phyloP scores from a whole-genome alignment of 2,113 vertebrate genomes.

The Labeo rohita region DNA sequence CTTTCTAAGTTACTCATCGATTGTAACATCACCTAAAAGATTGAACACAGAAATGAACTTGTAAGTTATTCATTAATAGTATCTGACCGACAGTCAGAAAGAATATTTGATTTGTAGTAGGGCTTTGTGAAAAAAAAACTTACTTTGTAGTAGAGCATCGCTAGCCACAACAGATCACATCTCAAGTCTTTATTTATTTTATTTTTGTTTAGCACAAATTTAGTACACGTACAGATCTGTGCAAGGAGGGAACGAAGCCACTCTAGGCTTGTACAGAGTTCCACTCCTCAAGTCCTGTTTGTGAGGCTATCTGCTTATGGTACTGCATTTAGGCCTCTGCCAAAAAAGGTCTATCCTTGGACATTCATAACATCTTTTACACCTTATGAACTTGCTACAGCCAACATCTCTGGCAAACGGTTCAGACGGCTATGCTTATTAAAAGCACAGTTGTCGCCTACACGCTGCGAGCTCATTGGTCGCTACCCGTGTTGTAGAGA shows the following conservation, averaged over 20 bases:
- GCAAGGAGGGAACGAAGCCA: no score
- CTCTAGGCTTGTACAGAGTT: no score
- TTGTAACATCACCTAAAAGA: slow-evolving; percentile 36
- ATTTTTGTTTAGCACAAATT: no score
- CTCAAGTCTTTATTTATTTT: neutral
- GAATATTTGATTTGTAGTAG: neutral
- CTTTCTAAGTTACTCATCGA: neutral
- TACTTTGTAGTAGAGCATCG: neutral
- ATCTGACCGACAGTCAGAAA: neutral
- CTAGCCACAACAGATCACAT: neutral
- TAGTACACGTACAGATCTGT: no score
- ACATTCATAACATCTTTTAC: neutral
- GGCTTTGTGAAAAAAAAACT: neutral
- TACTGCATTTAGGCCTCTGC: neutral
- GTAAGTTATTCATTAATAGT: slow-evolving; percentile 26
- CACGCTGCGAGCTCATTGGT: slow-evolving; percentile 28
- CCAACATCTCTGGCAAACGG: neutral
- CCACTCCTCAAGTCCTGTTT: no score
- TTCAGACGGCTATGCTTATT: slow-evolving; percentile 30
- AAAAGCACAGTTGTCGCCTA: neutral
- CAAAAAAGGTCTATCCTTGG: neutral
- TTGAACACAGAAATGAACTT: slow-evolving; percentile 10
- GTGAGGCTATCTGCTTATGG: neutral
- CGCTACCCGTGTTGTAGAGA: slow-evolving; percentile 31
- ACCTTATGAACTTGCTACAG: neutral